Percentiles rank a stretch among this genome's conserved stretches.
Evolutionary conservation across 1,140 invertebrate species (phyloP).

Genomic region (Eufriesea mexicana): DNA sequence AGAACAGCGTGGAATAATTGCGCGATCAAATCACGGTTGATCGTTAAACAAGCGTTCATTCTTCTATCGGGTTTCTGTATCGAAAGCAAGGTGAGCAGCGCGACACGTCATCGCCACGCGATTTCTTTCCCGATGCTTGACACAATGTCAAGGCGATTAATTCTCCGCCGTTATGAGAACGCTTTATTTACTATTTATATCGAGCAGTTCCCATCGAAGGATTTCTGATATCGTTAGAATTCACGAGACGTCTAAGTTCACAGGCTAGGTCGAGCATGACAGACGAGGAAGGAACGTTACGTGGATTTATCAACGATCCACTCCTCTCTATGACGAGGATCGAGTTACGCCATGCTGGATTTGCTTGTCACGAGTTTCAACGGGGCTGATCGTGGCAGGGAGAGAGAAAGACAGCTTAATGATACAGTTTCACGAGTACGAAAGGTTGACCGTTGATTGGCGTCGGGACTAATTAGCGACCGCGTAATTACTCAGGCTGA

Average conservation of each 20-base stretch:
- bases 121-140: constrained; percentile 40
- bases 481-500: not conserved
- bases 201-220: not conserved
- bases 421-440: not conserved
- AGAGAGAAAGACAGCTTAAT: constrained; percentile 22
- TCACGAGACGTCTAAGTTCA: not conserved
- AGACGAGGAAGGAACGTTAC: not conserved
- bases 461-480: constrained; percentile 44
- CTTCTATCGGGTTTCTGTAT: constrained; percentile 48
- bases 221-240: not conserved
- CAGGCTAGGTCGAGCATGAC: not conserved
- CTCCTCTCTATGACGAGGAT: not conserved
- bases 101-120: constrained; percentile 24
- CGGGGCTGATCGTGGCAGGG: not conserved
- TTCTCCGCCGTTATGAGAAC: not conserved
- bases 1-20: constrained; percentile 17
- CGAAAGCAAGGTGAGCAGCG: constrained; percentile 55
- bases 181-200: too few relatives aligned
- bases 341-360: not conserved
- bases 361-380: constrained; percentile 18
- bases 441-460: constrained; percentile 22
- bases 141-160: constrained; percentile 61
- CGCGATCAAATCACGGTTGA: constrained; percentile 10
- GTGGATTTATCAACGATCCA: not conserved
- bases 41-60: constrained; percentile 18